These are phyloP conservation scores for Alcedo atthis DNA, from an alignment of 2,797 vertebrate species.

Conservation along the genomic window DNA sequence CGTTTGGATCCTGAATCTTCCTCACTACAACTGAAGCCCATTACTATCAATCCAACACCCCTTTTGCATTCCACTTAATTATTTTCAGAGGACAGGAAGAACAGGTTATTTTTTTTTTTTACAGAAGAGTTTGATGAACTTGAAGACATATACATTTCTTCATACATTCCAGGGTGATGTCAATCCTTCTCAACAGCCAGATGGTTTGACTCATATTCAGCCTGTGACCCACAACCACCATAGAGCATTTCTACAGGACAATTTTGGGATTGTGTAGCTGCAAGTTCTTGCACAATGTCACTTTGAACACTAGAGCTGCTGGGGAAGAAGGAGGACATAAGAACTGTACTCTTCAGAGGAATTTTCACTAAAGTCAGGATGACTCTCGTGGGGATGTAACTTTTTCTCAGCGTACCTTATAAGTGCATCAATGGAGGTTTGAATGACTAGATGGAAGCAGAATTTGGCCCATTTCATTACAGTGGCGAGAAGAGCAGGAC, in stretches of 20 bases:
- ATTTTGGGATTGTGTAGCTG: neutral
- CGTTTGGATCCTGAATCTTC: neutral
- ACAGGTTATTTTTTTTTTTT: neutral
- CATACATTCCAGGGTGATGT: neutral
- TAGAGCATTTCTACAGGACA: neutral
- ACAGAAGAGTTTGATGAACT: neutral
- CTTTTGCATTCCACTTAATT: neutral
- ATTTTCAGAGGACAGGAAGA: neutral
- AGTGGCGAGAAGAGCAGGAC: neutral
- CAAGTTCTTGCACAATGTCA: neutral
- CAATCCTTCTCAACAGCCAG: neutral
- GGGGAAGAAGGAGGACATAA: neutral
- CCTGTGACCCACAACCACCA: neutral
- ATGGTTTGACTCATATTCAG: neutral
- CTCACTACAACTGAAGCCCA: neutral
- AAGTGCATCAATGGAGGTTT: neutral
- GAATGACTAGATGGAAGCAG: neutral
- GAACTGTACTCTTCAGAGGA: neutral
- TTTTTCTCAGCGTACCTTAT: neutral
- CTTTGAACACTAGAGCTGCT: neutral
- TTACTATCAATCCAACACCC: neutral
- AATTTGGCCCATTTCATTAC: neutral
- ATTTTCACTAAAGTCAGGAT: neutral
- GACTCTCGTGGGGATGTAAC: neutral
- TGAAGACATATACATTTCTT: neutral